Evolutionary conservation across 2,113 vertebrate species (phyloP), one percentile per base, ranked within the genome.

Genomic region (Dryoscopus gambensis): DNA sequence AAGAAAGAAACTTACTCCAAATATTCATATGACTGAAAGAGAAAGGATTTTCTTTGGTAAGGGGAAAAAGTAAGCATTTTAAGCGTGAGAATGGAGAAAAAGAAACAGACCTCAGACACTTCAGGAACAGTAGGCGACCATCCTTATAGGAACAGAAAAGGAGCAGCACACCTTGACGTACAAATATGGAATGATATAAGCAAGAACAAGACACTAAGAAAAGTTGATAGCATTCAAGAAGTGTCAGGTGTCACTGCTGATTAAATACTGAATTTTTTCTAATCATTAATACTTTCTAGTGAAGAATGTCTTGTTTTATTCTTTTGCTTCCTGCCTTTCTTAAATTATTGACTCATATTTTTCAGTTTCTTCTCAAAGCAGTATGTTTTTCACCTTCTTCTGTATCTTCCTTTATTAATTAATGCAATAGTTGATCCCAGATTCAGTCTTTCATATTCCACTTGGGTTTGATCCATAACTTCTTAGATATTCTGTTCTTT

Each of bases 1-100:
- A 95, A 95, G 97, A 95, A 97, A 84, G 39, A 57, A 87, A 70
- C 56, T 81, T 94, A 90, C 15, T 95, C 50, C 18, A 37, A 89
- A 73, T 85, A 95, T 39, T 77, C 7, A 2, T n/a, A 28, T 64
- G 35, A 59, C 35, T 27, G 33, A 78, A 83, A 57, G 53, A 79
- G 50, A 76, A 62, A 33, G 18, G 10, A 25, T 19, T n/a, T 79
- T 60, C 69, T 81, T 53, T 53, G 18, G 18, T 31, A 89, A 88
- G 44, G 53, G 31, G 65, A 44, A 70, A 39, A 30, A 62, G 33
- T 50, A 60, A 69, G 25, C 25, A 50, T 12, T 60, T 89, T 47
- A 78, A 84, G 55, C 20, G 13, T 49, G 30, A 85, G 57, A 82
- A 49, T 7, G 40, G 28, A 88, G 71, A 77, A 15, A 20, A 94